These are phyloP conservation scores for Endomychus coccineus DNA, from an alignment of 2,888 invertebrate genomes.

Conservation along the genomic window DNA sequence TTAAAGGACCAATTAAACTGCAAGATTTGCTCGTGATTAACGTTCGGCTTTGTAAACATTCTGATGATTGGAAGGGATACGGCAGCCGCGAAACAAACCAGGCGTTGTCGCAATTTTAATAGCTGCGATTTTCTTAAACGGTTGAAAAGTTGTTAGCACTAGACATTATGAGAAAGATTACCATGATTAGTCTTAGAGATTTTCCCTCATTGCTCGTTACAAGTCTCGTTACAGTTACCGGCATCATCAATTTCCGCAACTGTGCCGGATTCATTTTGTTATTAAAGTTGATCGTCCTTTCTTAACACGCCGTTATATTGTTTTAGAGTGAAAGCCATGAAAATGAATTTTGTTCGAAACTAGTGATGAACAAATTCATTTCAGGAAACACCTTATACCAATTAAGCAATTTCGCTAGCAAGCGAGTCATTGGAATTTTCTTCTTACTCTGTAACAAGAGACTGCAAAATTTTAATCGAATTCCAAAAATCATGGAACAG, in stretches of 20 bases:
- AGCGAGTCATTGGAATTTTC: too few relatives aligned
- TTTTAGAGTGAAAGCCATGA: slow-evolving; percentile 25
- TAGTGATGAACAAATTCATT: too few relatives aligned
- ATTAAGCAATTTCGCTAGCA: too few relatives aligned
- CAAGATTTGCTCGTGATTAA: slow-evolving; percentile 33
- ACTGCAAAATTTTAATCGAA: too few relatives aligned
- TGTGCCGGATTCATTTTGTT: slow-evolving; percentile 38
- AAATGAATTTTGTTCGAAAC: too few relatives aligned
- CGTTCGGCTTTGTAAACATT: slow-evolving; percentile 39
- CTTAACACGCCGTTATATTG: slow-evolving; percentile 34
- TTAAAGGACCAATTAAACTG: slow-evolving; percentile 41
- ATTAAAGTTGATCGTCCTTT: slow-evolving; percentile 36
- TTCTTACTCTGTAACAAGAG: too few relatives aligned
- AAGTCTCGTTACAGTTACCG: slow-evolving; percentile 40
- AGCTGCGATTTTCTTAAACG: slow-evolving; percentile 45
- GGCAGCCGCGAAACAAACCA: slow-evolving; percentile 11
- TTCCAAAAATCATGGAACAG: too few relatives aligned
- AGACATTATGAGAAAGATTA: slow-evolving; percentile 43
- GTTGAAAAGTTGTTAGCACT: slow-evolving; percentile 45
- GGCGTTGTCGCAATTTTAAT: slow-evolving; percentile 14
- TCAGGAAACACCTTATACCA: too few relatives aligned
- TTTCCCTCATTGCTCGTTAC: slow-evolving; percentile 42
- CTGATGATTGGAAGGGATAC: slow-evolving; percentile 26
- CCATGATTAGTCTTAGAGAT: slow-evolving; percentile 42
- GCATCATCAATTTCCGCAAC: slow-evolving; percentile 42